A percentile compares a stretch with the other conserved stretches of the same genome.
Evolutionary conservation across 2,113 vertebrate species (phyloP).

Genomic region (Xiphias gladius): DNA sequence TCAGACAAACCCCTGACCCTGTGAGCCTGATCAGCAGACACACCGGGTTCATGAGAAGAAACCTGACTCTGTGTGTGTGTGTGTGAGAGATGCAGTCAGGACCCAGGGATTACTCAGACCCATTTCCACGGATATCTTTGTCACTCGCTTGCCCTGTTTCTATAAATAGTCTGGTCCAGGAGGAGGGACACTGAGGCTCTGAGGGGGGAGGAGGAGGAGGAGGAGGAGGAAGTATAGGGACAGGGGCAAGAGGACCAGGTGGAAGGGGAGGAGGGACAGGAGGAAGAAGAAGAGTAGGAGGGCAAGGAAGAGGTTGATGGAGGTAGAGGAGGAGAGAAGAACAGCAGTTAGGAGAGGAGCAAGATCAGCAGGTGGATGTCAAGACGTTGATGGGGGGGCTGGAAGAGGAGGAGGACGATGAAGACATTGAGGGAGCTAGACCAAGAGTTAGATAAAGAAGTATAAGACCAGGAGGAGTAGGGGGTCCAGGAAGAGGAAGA

Average conservation of each 20-base stretch:
- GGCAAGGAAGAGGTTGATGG: background rate
- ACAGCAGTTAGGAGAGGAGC: too few relatives aligned
- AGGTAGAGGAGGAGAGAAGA: too few relatives aligned
- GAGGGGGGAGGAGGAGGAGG: constrained; percentile 21
- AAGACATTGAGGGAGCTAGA: too few relatives aligned
- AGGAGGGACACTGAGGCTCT: constrained; percentile 22
- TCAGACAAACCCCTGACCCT: too few relatives aligned
- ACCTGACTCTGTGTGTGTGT: background rate
- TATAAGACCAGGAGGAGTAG: too few relatives aligned
- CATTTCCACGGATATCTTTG: constrained; percentile 81
- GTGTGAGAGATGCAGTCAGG: constrained; percentile 29
- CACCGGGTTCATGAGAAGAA: background rate
- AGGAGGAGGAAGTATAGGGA: background rate
- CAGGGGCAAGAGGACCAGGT: background rate
- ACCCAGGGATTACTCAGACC: constrained; percentile 78
- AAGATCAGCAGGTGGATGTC: background rate
- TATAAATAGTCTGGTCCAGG: constrained; percentile 75
- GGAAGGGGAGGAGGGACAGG: background rate
- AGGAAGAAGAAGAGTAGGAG: background rate
- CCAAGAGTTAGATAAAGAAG: too few relatives aligned
- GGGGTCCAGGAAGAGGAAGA: too few relatives aligned
- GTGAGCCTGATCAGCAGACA: too few relatives aligned
- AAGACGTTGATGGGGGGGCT: too few relatives aligned
- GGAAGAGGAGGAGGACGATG: too few relatives aligned
- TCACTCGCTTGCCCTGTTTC: constrained; percentile 70